These are phyloP conservation scores for Micromussa lordhowensis DNA, from an alignment of 92 coral and sea anemone species.

Conservation along the genomic window DNA sequence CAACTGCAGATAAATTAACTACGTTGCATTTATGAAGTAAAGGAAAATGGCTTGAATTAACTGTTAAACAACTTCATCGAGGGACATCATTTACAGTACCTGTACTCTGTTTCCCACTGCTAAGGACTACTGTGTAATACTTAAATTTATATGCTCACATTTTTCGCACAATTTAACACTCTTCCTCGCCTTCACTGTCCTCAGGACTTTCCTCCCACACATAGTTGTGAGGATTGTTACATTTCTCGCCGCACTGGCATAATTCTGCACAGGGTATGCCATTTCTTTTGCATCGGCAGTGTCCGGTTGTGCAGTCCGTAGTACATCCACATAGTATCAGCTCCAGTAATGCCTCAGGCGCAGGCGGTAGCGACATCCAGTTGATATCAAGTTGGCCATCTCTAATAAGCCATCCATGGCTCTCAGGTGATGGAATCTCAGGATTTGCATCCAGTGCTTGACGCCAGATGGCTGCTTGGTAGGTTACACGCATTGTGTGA, in stretches of 20 bases:
- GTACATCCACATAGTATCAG: slow-evolving; percentile 60
- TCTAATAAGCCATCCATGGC: slow-evolving; percentile 50
- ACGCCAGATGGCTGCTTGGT: slow-evolving; percentile 67
- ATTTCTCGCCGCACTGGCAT: slow-evolving; percentile 40
- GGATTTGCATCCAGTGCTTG: slow-evolving; percentile 57
- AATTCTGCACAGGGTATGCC: slow-evolving; percentile 42
- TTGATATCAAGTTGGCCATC: slow-evolving; percentile 42
- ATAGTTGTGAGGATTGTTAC: slow-evolving; percentile 53
- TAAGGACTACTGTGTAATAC: too few relatives aligned
- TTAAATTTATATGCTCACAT: not conserved
- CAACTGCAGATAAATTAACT: not conserved
- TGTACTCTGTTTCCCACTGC: too few relatives aligned
- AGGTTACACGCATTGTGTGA: slow-evolving; percentile 58
- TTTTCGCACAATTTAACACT: not conserved
- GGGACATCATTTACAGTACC: too few relatives aligned
- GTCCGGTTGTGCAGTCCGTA: slow-evolving; percentile 16
- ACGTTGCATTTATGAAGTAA: not conserved
- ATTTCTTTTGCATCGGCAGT: slow-evolving; percentile 31
- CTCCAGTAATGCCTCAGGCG: slow-evolving; percentile 63
- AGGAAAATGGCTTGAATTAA: not conserved
- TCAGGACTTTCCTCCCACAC: slow-evolving; percentile 31
- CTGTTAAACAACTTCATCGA: too few relatives aligned
- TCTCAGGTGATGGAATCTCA: slow-evolving; percentile 58
- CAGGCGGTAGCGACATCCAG: slow-evolving; percentile 64
- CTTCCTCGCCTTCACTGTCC: slow-evolving; percentile 35